Evolutionary conservation across 2,113 vertebrate genomes (phyloP).

Genomic region (Larimichthys crocea): DNA sequence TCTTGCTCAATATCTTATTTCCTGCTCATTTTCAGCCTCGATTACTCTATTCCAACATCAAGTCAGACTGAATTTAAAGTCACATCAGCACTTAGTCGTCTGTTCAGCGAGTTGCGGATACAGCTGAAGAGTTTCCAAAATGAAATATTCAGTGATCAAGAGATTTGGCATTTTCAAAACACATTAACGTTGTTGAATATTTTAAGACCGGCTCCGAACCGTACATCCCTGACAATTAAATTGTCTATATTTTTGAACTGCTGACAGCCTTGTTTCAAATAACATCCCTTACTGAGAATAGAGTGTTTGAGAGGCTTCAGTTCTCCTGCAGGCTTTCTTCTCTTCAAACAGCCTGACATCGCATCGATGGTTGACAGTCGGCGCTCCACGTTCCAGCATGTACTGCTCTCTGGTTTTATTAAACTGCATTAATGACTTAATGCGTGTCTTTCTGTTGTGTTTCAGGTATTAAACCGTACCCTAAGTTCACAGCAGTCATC

Average conservation of each 20-base stretch:
- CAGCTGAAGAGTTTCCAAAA: slow-evolving; percentile 45
- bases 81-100: slow-evolving; percentile 56
- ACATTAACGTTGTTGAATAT: slow-evolving; percentile 55
- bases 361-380: slow-evolving; percentile 22
- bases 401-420: neutral
- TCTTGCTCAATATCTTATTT: slow-evolving; percentile 68
- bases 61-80: slow-evolving; percentile 62
- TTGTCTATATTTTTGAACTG: slow-evolving; percentile 28
- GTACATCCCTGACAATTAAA: slow-evolving; percentile 35
- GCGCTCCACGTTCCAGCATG: neutral
- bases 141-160: slow-evolving; percentile 63
- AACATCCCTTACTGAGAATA: slow-evolving; percentile 23
- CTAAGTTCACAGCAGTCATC: slow-evolving; percentile 98
- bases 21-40: slow-evolving; percentile 69
- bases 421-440: neutral
- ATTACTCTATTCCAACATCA: slow-evolving; percentile 55
- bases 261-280: slow-evolving; percentile 31
- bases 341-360: slow-evolving; percentile 24
- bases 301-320: slow-evolving; percentile 12
- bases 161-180: slow-evolving; percentile 65
- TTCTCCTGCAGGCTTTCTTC: neutral
- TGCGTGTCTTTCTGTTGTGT: slow-evolving; percentile 48
- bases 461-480: slow-evolving; percentile 92
- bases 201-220: slow-evolving; percentile 42
- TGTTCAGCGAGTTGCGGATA: slow-evolving; percentile 35